Base-by-base conservation (phyloP, 2,888 invertebrate species). In the Nomada fabriciana region DNA sequence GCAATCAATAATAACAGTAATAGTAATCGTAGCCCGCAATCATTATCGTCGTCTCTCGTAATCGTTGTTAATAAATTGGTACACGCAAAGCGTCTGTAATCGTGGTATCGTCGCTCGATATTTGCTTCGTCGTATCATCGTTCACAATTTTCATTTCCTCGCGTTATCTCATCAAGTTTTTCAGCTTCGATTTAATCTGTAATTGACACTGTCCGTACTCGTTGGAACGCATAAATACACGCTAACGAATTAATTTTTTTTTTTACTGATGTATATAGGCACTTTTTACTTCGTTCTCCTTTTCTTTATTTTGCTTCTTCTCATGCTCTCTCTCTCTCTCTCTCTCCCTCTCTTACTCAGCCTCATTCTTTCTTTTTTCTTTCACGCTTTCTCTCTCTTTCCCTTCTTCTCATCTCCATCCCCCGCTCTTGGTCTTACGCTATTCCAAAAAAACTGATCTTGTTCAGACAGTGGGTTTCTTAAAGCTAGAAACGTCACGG, bases 181-280 rank as follows among this genome's bases (percentile, higher is more conserved):
- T 78, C 29, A 36, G 55, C 55, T 36, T 71, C 43, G 29, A 57
- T 79, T 80, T 67, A 83, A 88, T 74, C 86, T 84, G 86, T 90
- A 90, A 89, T 90, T 90, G 88, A 91, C 90, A 86, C 89, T 84
- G 86, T 82, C 87, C 86, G 83, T 87, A 88, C 80, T 89, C 86
- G 84, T 81, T 83, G 83, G 85, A 86, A 86, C 85, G 88, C 81
- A 82, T 86, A 84, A 81, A 68, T 83, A 85, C 82, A 87, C 80
- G 82, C 86, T 88, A 86, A 85, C 83, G 76, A 86, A 88, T 86
- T 85, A 88, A 85, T 88, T 77, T 77, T 29, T 42, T 29, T 36
- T 55, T 53, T 68, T 86, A 84, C 78, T 87, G 88, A 77, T 85
- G 85, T 84, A 82, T 88, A 88, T 88, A 88, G 88, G 88, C 88